phyloP scores from a whole-genome alignment of 2,113 vertebrate genomes.

The Girardinichthys multiradiatus region DNA sequence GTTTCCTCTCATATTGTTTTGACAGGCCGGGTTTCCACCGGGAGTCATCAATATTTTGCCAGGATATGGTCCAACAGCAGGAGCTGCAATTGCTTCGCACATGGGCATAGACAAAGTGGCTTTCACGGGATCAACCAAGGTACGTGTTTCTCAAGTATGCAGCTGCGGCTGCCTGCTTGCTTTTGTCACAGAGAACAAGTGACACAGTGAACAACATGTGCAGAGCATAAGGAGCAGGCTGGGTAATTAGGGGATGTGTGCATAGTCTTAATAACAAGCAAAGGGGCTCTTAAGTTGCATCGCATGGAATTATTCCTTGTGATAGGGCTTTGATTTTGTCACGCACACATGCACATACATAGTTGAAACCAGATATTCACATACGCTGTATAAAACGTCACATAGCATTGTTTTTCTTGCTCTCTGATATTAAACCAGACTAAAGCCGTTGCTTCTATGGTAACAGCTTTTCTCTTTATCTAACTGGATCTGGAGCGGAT shows the following conservation, averaged over 20 bases:
- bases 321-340: conserved; percentile 62
- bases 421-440: not conserved
- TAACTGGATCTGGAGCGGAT: conserved; percentile 29
- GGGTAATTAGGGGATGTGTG: conserved; percentile 46
- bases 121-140: conserved; percentile 97
- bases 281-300: conserved; percentile 53
- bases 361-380: not conserved
- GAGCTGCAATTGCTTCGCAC: conserved; percentile 93
- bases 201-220: conserved; percentile 73
- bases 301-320: conserved; percentile 69
- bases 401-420: not conserved
- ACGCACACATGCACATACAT: conserved; percentile 53
- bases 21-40: conserved; percentile 97
- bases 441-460: conserved; percentile 31
- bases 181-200: conserved; percentile 41
- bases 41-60: conserved; percentile 99
- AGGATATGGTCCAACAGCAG: conserved; percentile 94
- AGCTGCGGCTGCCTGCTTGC: conserved; percentile 39
- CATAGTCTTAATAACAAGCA: conserved; percentile 69
- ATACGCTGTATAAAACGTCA: not conserved
- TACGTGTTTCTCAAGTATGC: conserved; percentile 68
- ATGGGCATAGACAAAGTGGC: conserved; percentile 98
- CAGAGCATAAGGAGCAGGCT: conserved; percentile 41
- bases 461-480: conserved; percentile 33
- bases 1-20: conserved; percentile 85